Evolutionary conservation across 2,888 invertebrate species (phyloP).

Genomic region (Piscicola geometra): DNA sequence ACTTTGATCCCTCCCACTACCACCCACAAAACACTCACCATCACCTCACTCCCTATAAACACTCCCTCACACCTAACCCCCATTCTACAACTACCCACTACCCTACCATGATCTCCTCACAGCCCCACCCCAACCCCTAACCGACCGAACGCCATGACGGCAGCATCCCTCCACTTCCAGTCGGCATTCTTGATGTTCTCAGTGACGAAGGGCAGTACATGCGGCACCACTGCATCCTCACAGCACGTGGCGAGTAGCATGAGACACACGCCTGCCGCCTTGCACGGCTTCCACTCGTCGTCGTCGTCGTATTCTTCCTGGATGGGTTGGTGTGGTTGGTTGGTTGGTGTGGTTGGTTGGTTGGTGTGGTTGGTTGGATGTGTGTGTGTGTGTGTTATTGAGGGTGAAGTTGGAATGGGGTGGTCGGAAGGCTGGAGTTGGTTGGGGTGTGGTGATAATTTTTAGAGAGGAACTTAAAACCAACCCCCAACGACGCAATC

Average conservation of each 20-base stretch:
- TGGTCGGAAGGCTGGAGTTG: not conserved
- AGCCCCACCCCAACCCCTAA: slow-evolving; percentile 76
- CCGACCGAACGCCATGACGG: slow-evolving; percentile 92
- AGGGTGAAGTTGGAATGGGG: not conserved
- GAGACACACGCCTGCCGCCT: slow-evolving; percentile 96
- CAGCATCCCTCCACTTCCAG: slow-evolving; percentile 85
- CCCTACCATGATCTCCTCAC: not conserved
- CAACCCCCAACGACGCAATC: too few relatives aligned
- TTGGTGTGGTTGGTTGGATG: too few relatives aligned
- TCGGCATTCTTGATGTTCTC: slow-evolving; percentile 85
- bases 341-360: not conserved
- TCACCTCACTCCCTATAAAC: not conserved
- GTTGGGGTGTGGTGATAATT: too few relatives aligned
- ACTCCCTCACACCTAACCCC: not conserved
- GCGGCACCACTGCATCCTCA: slow-evolving; percentile 91
- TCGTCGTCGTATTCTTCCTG: slow-evolving; percentile 85
- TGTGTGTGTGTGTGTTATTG: not conserved
- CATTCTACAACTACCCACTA: not conserved
- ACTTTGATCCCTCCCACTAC: not conserved
- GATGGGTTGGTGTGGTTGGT: too few relatives aligned
- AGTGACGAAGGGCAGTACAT: slow-evolving; percentile 91
- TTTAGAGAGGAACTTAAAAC: too few relatives aligned
- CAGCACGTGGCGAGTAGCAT: slow-evolving; percentile 96
- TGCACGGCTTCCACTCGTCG: slow-evolving; percentile 98
- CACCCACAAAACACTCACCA: not conserved